These are phyloP conservation scores for Neria commutata DNA, from an alignment of 2,888 invertebrate genomes.

Conservation along the genomic window DNA sequence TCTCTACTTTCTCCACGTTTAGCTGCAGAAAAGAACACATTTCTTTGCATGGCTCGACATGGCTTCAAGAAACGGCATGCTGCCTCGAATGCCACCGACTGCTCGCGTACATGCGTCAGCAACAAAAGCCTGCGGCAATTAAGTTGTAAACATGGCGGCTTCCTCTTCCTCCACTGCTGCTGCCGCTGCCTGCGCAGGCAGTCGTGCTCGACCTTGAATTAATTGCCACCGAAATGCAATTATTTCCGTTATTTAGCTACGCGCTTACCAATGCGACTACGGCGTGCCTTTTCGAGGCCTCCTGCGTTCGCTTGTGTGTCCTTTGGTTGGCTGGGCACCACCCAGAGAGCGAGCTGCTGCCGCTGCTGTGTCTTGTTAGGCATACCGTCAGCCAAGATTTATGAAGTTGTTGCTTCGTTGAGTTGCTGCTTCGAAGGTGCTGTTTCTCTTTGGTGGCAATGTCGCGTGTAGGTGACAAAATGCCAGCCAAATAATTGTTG, in stretches of 20 bases:
- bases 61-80: too few species aligned
- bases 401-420: slow-evolving; percentile 9
- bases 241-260: slow-evolving; percentile 31
- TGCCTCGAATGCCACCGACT: too few species aligned
- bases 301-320: slow-evolving; percentile 28
- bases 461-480: slow-evolving; percentile 30
- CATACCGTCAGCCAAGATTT: slow-evolving; percentile 22
- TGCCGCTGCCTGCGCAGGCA: too few species aligned
- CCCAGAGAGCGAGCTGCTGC: slow-evolving; percentile 11
- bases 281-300: too few species aligned
- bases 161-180: not conserved
- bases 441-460: slow-evolving; percentile 5
- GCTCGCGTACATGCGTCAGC: not conserved
- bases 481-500: not conserved
- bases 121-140: not conserved
- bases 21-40: too few species aligned
- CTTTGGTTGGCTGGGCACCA: slow-evolving; percentile 2
- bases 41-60: too few species aligned
- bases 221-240: slow-evolving; percentile 32
- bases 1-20: too few species aligned
- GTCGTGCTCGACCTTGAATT: slow-evolving; percentile 31
- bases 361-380: slow-evolving; percentile 1
- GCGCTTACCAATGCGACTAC: not conserved
- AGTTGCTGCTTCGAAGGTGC: not conserved
- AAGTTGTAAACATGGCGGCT: not conserved